Evolutionary conservation across 2,797 vertebrate genomes (phyloP), one percentile per base, ranked within the genome.

Genomic region (Phoeniculus purpureus): DNA sequence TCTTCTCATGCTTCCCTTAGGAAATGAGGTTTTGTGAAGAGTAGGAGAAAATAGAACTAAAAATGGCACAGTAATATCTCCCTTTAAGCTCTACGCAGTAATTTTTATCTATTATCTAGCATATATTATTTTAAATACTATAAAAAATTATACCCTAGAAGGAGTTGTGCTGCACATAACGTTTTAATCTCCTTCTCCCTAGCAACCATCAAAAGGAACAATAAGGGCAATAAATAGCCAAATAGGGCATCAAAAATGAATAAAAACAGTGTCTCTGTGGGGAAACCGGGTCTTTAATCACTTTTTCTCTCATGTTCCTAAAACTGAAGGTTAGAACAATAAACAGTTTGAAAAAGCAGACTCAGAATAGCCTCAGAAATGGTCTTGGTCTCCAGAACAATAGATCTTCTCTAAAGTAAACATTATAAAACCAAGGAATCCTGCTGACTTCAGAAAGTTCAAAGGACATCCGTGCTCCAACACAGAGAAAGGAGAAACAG

Each of bases 101-200:
- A 86, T 90, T 92, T 95, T 94, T 94, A 92, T 94, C 90, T 92
- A 87, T 93, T 94, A 95, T 83, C 81, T 77, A 58, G 70, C 52
- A 81, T 87, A 92, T 70, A 93, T 93, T 95, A 94, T 92, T 96
- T 94, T 95, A 94, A 96, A 94, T 78, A 95, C 80, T 84, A 94
- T 75, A 91, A 37, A 94, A 95, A 92, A 96, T 90, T 92, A 92
- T 89, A 92, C 79, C 88, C 84, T 82, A 67, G 55, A 70, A 85
- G 89, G 70, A 83, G 29, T 43, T 82, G 37, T 59, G 75, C 85
- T 88, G 75, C 81, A 70, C 79, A 62, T 59, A 75, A 81, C 72
- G 79, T 92, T 95, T 94, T 95, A 93, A 94, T 96, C 91, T 92
- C 27, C 52, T 92, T 90, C 70, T 93, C 81, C 95, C 70, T 92